These are phyloP conservation scores for Balaenoptera acutorostrata DNA, from an alignment of 2,113 vertebrate species.

Conservation along the genomic window DNA sequence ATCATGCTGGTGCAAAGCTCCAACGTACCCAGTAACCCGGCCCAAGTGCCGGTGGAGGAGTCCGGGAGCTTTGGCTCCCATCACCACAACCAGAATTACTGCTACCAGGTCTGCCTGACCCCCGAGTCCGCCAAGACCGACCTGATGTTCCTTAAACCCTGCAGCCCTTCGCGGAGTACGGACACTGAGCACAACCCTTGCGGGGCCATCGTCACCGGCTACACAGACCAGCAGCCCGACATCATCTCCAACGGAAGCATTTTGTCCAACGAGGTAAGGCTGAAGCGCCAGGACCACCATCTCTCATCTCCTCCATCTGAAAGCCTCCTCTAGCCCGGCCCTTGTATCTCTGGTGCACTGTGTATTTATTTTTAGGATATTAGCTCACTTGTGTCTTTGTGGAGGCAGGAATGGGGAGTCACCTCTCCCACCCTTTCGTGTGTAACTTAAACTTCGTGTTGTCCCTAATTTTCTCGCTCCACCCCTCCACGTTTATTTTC, in stretches of 20 bases:
- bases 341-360: conserved; percentile 49
- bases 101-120: conserved; percentile 98
- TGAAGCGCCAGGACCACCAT: conserved; percentile 59
- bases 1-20: conserved; percentile 98
- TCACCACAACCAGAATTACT: conserved; percentile 97
- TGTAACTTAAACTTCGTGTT: conserved; percentile 34
- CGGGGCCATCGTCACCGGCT: conserved; percentile 92
- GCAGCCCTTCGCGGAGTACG: conserved; percentile 92
- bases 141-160: conserved; percentile 98
- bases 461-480: not conserved
- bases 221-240: conserved; percentile 95
- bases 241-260: conserved; percentile 98
- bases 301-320: conserved; percentile 64
- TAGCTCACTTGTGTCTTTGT: conserved; percentile 44
- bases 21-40: conserved; percentile 85
- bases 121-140: conserved; percentile 98
- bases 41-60: conserved; percentile 78
- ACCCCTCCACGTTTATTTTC: conserved; percentile 29
- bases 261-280: conserved; percentile 94
- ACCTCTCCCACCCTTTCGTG: not conserved
- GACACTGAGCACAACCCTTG: conserved; percentile 94
- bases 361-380: conserved; percentile 55
- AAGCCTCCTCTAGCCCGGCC: conserved; percentile 43
- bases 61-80: conserved; percentile 91
- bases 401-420: not conserved